A percentile compares a stretch with the other conserved stretches of the same genome.
Conservation (phyloP, 1,140 invertebrate species). For the Lucilia cuprina region DNA sequence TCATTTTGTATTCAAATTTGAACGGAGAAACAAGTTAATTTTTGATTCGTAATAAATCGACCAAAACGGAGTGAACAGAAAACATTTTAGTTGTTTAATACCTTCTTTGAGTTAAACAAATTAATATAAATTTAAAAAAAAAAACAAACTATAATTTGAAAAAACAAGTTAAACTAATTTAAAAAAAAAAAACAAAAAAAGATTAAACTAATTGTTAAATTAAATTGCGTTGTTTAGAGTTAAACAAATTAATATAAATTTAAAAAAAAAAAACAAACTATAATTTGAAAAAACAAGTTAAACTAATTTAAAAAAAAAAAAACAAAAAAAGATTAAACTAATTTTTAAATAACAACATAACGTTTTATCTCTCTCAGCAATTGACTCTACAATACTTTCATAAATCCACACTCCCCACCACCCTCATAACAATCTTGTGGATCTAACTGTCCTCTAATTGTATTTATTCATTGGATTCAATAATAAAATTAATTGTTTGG, state of each 20-base stretch:
- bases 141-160: background rate
- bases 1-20: conserved; percentile 30
- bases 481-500: too few species aligned
- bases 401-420: background rate
- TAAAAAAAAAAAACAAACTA: background rate
- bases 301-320: background rate
- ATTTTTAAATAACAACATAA: too few species aligned
- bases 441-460: too few species aligned
- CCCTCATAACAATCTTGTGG: background rate
- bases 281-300: background rate
- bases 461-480: too few species aligned
- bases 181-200: background rate
- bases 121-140: background rate
- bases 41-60: background rate
- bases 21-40: conserved; percentile 18
- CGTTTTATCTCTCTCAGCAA: too few species aligned
- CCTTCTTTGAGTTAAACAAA: background rate
- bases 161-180: background rate
- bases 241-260: background rate
- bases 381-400: background rate
- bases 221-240: conserved; percentile 27
- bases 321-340: background rate
- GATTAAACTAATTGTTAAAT: background rate
- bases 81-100: background rate
- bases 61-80: background rate